Evolutionary conservation across 2,113 vertebrate species (phyloP), one percentile per base, ranked within the genome.

Genomic region (Pogonocichla stellata): DNA sequence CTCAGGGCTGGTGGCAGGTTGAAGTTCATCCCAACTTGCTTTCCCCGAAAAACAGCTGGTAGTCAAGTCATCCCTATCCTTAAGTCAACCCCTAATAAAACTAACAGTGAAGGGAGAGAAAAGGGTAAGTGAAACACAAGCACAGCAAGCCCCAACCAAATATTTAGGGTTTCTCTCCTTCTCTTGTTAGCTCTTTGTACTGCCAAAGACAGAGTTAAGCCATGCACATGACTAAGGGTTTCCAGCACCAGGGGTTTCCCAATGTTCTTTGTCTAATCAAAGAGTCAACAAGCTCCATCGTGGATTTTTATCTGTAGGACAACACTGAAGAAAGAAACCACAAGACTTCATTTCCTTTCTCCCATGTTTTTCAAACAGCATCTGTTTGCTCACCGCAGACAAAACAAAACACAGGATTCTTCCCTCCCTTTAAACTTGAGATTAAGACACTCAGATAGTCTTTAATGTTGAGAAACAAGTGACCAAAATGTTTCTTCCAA

Each of bases 291-390:
- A 83, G 60, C 67, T 74, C 71, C 72, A 70, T 28, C 0, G 0
- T 11, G 20, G 50, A 53, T 80, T 93, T 87, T 81, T 77, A 66
- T 78, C 72, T 8, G 22, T 71, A 54, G 62, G 43, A 83, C 51
- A 94, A 67, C 82, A 79, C 43, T 67, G 54, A 80, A 79, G 40
- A 40, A 92, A 90, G 42, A 93, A 94, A 81, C 80, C 50, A 5
- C 61, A 91, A 82, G 40, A 60, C 56, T 84, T 95, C 31, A 74
- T 92, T 93, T 95, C 94, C 89, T 89, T 91, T 92, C 83, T 45
- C n/a, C 40, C 25, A 23, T 51, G 56, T 74, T 95, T 94, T 94
- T 65, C 67, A 88, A 96, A 79, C 8, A 78, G 60, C 71, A 83
- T 90, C 77, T 91, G 80, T 61, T 94, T 80, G 58, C 48, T 88